Evolutionary conservation across 2,113 vertebrate species (phyloP).

Genomic region (Rostratula benghalensis): DNA sequence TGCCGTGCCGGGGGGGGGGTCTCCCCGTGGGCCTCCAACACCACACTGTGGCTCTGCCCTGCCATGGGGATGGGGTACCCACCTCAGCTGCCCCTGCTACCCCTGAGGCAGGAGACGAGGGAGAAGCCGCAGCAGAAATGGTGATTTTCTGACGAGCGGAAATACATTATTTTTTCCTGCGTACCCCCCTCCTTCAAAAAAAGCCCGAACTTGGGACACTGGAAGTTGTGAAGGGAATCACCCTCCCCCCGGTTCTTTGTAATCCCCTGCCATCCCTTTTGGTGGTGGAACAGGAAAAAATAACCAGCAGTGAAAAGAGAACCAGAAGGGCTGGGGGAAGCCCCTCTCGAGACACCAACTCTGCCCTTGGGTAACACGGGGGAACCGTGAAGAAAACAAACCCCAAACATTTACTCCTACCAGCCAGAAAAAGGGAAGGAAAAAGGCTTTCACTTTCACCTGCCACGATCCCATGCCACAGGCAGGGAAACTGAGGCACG

Average conservation of each 20-base stretch:
- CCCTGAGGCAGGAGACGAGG: neutral
- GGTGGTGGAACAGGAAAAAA: neutral
- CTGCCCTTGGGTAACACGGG: accelerated
- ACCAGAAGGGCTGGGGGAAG: neutral
- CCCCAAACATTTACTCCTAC: neutral
- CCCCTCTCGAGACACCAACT: neutral
- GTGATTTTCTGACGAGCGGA: neutral
- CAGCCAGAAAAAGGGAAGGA: neutral
- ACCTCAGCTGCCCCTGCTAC: neutral
- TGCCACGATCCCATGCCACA: neutral
- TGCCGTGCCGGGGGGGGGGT: neutral
- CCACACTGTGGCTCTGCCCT: accelerated
- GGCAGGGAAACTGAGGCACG: neutral
- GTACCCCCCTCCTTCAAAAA: neutral
- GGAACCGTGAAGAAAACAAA: neutral
- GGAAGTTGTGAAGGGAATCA: neutral
- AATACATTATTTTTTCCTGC: neutral
- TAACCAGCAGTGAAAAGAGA: neutral
- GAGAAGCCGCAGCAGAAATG: neutral
- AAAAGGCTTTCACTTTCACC: neutral
- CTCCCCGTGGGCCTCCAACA: neutral
- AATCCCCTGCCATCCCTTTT: neutral
- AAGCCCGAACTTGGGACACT: neutral
- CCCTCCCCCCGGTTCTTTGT: neutral
- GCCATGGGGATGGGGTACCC: neutral